Percentiles rank a stretch among this genome's conserved stretches.
phyloP scores from a whole-genome alignment of 2,797 vertebrate species.

The Poecilia wingei region DNA sequence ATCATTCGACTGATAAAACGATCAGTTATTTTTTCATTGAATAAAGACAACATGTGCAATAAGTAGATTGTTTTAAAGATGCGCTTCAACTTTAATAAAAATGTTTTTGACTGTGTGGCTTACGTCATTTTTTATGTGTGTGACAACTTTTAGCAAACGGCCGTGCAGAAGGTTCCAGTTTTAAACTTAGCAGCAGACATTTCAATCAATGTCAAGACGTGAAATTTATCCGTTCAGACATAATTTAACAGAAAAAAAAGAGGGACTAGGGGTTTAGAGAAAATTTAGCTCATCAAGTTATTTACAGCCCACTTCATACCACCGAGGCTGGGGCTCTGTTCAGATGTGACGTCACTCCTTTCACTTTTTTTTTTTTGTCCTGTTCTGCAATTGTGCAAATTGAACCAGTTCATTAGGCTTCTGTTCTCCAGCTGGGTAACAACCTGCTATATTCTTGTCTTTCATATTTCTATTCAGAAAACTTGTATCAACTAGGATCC shows the following conservation, averaged over 20 bases:
- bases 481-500: neutral
- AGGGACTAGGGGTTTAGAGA: neutral
- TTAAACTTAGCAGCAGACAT: neutral
- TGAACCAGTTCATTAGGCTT: constrained; percentile 11
- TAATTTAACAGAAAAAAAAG: neutral
- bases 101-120: constrained; percentile 8
- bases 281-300: constrained; percentile 23
- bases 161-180: neutral
- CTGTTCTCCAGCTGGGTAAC: constrained; percentile 11
- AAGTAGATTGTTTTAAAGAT: constrained; percentile 5
- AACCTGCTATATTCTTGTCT: neutral
- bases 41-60: neutral
- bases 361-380: neutral
- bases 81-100: constrained; percentile 28
- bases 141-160: neutral
- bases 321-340: neutral
- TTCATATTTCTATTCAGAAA: too few relatives aligned
- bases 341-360: neutral
- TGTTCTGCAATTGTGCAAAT: neutral
- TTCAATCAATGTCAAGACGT: neutral
- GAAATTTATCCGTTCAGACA: constrained; percentile 12
- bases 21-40: neutral
- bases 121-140: neutral
- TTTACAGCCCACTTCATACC: constrained; percentile 23
- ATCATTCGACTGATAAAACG: neutral